phyloP scores from a whole-genome alignment of 2,797 vertebrate species.

The Argyrosomus regius region DNA sequence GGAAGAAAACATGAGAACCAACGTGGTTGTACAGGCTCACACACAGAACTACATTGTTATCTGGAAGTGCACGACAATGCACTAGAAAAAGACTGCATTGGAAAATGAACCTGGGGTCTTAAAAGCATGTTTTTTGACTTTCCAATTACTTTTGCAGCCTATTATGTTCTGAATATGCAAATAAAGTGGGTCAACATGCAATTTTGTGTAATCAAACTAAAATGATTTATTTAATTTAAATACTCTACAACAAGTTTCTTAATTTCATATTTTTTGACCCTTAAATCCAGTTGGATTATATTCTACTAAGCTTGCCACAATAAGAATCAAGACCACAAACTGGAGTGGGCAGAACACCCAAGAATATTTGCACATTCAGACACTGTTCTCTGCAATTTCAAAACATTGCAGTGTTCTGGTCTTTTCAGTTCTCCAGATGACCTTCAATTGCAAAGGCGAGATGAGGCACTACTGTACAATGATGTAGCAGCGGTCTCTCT shows the following conservation, averaged over 20 bases:
- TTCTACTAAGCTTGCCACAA: conserved; percentile 4
- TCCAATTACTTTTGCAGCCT: conserved; percentile 10
- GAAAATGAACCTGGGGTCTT: conserved; percentile 4
- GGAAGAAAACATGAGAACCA: conserved; percentile 34
- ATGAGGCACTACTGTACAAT: conserved; percentile 37
- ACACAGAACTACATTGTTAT: background rate
- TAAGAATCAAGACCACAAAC: conserved; percentile 17
- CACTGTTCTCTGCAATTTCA: conserved; percentile 21
- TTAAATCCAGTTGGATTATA: background rate
- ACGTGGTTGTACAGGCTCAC: background rate
- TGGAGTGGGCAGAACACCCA: conserved; percentile 22
- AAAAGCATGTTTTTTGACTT: conserved; percentile 1
- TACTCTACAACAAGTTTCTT: background rate
- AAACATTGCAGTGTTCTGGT: conserved; percentile 19
- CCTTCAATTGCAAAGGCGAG: conserved; percentile 49
- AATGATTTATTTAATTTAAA: conserved; percentile 9
- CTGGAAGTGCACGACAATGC: background rate
- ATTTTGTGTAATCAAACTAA: conserved; percentile 18
- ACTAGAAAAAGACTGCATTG: background rate
- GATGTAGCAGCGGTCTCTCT: conserved; percentile 35
- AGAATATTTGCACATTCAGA: conserved; percentile 34
- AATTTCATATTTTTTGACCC: conserved; percentile 15
- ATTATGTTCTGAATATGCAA: conserved; percentile 5
- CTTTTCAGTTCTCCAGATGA: conserved; percentile 46
- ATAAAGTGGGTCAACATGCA: background rate